These are phyloP conservation scores for Limosa lapponica DNA, from an alignment of 2,797 vertebrate genomes.

Conservation along the genomic window DNA sequence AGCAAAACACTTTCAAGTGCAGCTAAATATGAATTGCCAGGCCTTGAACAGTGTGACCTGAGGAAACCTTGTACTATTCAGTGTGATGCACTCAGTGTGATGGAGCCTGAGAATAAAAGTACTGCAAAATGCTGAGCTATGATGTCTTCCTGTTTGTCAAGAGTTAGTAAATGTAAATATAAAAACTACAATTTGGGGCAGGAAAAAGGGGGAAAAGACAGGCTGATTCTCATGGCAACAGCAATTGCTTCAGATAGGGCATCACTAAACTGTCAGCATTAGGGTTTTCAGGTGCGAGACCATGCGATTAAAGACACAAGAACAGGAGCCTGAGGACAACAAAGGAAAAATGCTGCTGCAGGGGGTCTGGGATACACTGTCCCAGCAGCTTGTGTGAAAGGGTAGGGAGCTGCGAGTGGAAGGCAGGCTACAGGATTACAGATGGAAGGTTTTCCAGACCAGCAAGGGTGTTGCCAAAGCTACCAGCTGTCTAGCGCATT, in stretches of 20 bases:
- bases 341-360: background rate
- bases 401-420: background rate
- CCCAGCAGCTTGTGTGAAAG: background rate
- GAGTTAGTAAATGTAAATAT: background rate
- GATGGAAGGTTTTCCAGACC: background rate
- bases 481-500: background rate
- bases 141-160: background rate
- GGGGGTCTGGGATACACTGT: background rate
- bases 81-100: background rate
- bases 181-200: background rate
- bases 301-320: background rate
- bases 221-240: background rate
- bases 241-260: background rate
- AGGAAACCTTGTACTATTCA: background rate
- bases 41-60: background rate
- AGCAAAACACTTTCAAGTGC: background rate
- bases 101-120: background rate
- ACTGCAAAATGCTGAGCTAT: background rate
- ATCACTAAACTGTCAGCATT: background rate
- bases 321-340: background rate
- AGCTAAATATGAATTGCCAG: background rate
- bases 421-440: background rate
- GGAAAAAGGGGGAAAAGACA: background rate
- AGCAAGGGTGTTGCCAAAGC: rapidly evolving
- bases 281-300: background rate